These are phyloP conservation scores for Gibbula magus DNA, from an alignment of 2,888 invertebrate species.

Conservation along the genomic window DNA sequence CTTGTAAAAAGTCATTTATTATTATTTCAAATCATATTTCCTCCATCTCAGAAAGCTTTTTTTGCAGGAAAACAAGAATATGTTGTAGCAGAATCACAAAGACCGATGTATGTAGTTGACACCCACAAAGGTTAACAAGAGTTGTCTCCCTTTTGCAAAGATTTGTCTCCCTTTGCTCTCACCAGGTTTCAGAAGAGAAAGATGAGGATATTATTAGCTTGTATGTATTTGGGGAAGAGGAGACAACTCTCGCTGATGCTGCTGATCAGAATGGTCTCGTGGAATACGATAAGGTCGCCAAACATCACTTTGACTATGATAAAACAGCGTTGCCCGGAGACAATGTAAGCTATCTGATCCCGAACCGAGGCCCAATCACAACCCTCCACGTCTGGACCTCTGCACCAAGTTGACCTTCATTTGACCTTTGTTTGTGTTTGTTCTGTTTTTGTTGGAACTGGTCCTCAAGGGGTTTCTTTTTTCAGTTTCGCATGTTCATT, in stretches of 20 bases:
- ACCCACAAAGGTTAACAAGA: no score
- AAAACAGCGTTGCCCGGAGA: constrained; percentile 28
- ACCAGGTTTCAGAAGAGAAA: constrained; percentile 18
- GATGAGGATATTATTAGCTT: constrained; percentile 69
- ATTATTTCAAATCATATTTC: no score
- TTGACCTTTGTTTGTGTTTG: neutral
- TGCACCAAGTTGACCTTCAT: neutral
- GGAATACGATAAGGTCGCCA: constrained; percentile 58
- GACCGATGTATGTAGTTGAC: no score
- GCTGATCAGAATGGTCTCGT: constrained; percentile 64
- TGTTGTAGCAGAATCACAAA: no score
- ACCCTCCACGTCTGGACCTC: neutral
- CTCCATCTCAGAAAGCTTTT: no score
- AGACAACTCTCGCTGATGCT: constrained; percentile 60
- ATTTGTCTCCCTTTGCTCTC: constrained; percentile 19
- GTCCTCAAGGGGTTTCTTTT: neutral
- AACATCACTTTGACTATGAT: constrained; percentile 59
- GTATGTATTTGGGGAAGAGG: constrained; percentile 72
- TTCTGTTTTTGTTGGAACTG: neutral
- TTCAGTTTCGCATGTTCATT: neutral
- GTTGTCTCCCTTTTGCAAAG: neutral
- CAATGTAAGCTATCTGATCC: neutral
- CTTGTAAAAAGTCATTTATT: no score
- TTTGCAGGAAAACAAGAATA: no score
- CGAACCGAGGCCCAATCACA: neutral